Conservation (phyloP, 2,888 invertebrate species). For the Caenorhabditis macrosperma region DNA sequence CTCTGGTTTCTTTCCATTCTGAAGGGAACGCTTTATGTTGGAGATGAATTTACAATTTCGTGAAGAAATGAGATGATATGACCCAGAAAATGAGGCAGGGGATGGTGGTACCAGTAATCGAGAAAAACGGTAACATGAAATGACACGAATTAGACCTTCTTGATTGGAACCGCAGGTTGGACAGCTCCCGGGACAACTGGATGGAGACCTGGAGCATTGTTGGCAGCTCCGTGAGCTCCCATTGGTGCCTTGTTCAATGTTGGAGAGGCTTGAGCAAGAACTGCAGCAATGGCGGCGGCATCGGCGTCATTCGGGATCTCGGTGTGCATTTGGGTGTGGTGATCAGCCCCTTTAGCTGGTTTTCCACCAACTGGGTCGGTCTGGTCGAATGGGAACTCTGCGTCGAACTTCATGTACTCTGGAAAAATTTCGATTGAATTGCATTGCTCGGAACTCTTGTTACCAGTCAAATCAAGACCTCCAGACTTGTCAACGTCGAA, state of each 20-base stretch:
- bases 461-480: slow-evolving; percentile 70
- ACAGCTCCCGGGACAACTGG: slow-evolving; percentile 49
- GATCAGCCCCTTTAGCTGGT: slow-evolving; percentile 28
- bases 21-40: not conserved
- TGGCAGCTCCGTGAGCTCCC: not conserved
- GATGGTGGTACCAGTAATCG: slow-evolving; percentile 10
- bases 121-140: not conserved
- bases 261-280: slow-evolving; percentile 62
- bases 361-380: slow-evolving; percentile 65
- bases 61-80: slow-evolving; percentile 13
- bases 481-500: slow-evolving; percentile 75
- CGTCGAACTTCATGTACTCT: slow-evolving; percentile 76
- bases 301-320: slow-evolving; percentile 59
- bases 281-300: slow-evolving; percentile 62
- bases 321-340: slow-evolving; percentile 40
- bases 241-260: slow-evolving; percentile 38
- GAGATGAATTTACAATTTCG: not conserved
- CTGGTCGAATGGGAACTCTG: slow-evolving; percentile 73
- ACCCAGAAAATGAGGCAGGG: slow-evolving; percentile 17
- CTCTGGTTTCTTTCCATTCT: too few species aligned
- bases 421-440: not conserved
- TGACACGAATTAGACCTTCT: slow-evolving; percentile 30
- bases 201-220: slow-evolving; percentile 35
- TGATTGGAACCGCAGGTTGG: slow-evolving; percentile 48
- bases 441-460: slow-evolving; percentile 15